Conservation (phyloP, 35 echinoderm and acorn worm species). For the Lytechinus pictus region DNA sequence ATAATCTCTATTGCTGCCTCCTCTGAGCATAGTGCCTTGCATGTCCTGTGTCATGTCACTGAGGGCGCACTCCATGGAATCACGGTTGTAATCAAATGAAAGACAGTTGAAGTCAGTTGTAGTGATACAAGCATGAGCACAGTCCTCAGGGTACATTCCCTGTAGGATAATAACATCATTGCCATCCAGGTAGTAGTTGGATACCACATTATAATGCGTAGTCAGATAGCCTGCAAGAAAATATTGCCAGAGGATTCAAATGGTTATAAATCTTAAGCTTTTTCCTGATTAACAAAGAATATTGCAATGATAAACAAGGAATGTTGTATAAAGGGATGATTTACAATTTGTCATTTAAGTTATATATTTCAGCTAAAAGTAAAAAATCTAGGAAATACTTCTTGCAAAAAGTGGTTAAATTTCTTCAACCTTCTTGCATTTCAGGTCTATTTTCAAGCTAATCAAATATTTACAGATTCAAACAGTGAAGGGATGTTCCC, state of each 20-base stretch:
- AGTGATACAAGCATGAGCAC: conserved; percentile 72
- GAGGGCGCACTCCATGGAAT: conserved; percentile 66
- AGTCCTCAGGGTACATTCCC: conserved; percentile 84
- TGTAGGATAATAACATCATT: conserved; percentile 59
- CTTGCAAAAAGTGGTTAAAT: not conserved
- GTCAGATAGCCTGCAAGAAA: conserved; percentile 76
- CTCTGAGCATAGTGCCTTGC: conserved; percentile 38
- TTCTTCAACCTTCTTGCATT: not conserved
- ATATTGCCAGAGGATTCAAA: not conserved
- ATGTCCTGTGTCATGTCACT: conserved; percentile 67
- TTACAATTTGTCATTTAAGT: too few species aligned
- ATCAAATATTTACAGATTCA: not conserved
- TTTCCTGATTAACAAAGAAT: too few species aligned
- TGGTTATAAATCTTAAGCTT: too few species aligned
- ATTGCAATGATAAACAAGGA: too few species aligned
- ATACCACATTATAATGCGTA: conserved; percentile 71
- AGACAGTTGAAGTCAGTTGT: conserved; percentile 73
- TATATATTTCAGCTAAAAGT: too few species aligned
- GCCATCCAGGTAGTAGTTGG: conserved; percentile 64
- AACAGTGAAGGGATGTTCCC: not conserved
- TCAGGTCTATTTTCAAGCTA: not conserved
- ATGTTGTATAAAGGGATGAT: too few species aligned
- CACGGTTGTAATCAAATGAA: conserved; percentile 88
- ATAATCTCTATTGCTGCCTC: conserved; percentile 58
- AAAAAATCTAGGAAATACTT: not conserved